Base-by-base conservation (phyloP, 2,113 vertebrate genomes). In the Axis porcinus region DNA sequence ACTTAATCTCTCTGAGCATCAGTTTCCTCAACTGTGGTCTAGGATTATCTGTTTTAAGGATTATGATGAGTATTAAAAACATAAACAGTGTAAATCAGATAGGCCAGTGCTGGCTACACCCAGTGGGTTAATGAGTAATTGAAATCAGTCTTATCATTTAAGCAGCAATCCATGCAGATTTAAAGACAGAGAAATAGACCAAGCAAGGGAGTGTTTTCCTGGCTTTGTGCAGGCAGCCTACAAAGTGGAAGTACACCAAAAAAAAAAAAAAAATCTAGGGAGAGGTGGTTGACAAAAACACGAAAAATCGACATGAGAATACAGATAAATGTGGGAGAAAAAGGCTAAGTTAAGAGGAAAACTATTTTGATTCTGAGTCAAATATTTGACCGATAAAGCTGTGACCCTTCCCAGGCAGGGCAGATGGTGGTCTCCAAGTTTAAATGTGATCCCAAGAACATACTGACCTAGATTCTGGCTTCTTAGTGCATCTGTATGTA, bases 311-410 rank as follows among this genome's bases (percentile, higher is more conserved):
- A 43, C 36, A 62, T 57, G 27, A 93, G n/a, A 92, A 92, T 54
- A 21, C 28, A 87, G 96, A 95, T 91, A 96, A 96, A 95, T 45
- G 83, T 94, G 60, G 28, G 60, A 86, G 76, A 62, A 91, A 86
- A 86, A 40, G 30, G 12, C 47, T 90, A 74, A 47, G 21, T 60
- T 93, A 96, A 97, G 55, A 43, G 74, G 45, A 83, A 97, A 98
- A 90, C 13, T 95, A 96, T 96, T 96, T 97, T 96, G 94, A 92
- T 84, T 83, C 33, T 79, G 70, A 95, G 86, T 96, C 97, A 97
- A 97, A 84, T 86, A 97, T 92, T 89, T 96, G 70, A 62, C 89
- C 14, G 45, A 88, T 86, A 92, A 93, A 96, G 55, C 12, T 64
- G 55, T 84, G 57, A 96, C 70, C 62, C 57, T 96, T 95, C 40